These are phyloP conservation scores for Atherinosoma microstoma DNA, from an alignment of 2,797 vertebrate genomes.

Conservation along the genomic window DNA sequence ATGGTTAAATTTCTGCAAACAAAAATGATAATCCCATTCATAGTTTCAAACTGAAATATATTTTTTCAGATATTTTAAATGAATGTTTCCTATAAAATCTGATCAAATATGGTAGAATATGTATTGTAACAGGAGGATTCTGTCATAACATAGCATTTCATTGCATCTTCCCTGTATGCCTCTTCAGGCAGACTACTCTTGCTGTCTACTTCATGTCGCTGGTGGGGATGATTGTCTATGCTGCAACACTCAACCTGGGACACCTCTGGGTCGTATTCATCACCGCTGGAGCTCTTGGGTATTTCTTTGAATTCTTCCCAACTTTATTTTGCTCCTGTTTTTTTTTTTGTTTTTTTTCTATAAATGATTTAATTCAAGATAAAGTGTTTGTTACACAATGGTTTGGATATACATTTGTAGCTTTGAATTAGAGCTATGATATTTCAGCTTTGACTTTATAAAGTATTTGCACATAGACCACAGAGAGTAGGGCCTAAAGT, in stretches of 20 bases:
- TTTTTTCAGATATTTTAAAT: background rate
- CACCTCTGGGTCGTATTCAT: slow-evolving; percentile 95
- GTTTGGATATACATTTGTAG: slow-evolving; percentile 24
- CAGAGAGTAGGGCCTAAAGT: background rate
- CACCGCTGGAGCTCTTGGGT: slow-evolving; percentile 86
- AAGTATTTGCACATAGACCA: background rate
- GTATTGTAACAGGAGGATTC: background rate
- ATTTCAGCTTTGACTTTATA: slow-evolving; percentile 9
- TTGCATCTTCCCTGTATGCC: slow-evolving; percentile 6
- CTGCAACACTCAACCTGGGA: slow-evolving; percentile 87
- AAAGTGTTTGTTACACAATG: background rate
- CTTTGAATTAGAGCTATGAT: slow-evolving; percentile 43
- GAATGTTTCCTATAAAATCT: background rate
- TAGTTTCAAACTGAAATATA: no score
- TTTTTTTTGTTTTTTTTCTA: background rate
- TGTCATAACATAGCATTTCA: no score
- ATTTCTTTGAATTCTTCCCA: slow-evolving; percentile 11
- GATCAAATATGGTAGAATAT: background rate
- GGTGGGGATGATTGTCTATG: slow-evolving; percentile 91
- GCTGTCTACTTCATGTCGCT: slow-evolving; percentile 91
- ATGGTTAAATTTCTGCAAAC: no score
- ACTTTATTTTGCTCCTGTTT: background rate
- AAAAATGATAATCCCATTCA: no score
- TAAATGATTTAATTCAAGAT: background rate
- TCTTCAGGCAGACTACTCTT: slow-evolving; percentile 90